Conservation (phyloP, 2,888 invertebrate genomes). For the Petrophora chlorosata region DNA sequence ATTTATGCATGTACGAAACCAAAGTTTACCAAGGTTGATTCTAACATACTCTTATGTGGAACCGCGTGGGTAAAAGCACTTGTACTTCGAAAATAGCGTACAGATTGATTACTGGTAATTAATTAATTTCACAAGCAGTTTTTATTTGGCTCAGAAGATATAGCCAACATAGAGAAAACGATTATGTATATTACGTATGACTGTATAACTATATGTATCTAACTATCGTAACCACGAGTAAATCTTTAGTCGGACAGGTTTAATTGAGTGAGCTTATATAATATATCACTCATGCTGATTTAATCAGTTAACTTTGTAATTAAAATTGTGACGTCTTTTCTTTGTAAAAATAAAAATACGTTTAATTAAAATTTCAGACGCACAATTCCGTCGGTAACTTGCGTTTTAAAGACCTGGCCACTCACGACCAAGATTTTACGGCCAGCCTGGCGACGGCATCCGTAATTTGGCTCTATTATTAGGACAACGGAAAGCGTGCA, state of each 20-base stretch:
- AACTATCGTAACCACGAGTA: background rate
- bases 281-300: background rate
- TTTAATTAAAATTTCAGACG: constrained; percentile 34
- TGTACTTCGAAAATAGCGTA: constrained; percentile 1
- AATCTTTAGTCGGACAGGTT: background rate
- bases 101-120: constrained; percentile 12
- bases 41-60: background rate
- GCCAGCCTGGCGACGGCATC: constrained; percentile 31
- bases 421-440: constrained; percentile 37
- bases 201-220: too few relatives aligned
- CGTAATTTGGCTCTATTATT: constrained; percentile 32
- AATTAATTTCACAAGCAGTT: constrained; percentile 12
- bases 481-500: constrained; percentile 15
- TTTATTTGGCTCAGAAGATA: constrained; percentile 4
- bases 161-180: background rate
- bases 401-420: constrained; percentile 25
- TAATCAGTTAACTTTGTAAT: background rate
- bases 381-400: constrained; percentile 27
- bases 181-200: too few relatives aligned
- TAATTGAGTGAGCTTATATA: background rate
- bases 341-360: constrained; percentile 1
- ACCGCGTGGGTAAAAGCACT: constrained; percentile 6
- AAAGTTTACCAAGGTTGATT: constrained; percentile 1
- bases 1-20: background rate
- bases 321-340: background rate